Evolutionary conservation across 1,140 invertebrate genomes (phyloP), one percentile per base, ranked within the genome.

Genomic region (Hormaphis cornu): DNA sequence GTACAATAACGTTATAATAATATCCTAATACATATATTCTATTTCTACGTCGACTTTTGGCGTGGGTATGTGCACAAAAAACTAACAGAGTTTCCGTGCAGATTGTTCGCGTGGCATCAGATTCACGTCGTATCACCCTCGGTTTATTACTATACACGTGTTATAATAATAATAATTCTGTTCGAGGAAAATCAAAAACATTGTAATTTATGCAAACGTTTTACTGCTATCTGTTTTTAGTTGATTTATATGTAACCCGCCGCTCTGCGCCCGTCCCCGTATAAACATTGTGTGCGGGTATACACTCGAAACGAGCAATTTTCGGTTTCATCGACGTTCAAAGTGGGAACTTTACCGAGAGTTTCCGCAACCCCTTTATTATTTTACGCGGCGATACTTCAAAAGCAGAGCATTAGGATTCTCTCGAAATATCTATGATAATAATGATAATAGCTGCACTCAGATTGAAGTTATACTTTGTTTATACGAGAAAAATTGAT

Each of bases 131-230:
- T n/a, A n/a, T n/a, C n/a, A n/a, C n/a, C n/a, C n/a, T n/a, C n/a
- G n/a, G n/a, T n/a, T n/a, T n/a, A n/a, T n/a, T n/a, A n/a, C n/a
- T n/a, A n/a, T n/a, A n/a, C n/a, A n/a, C n/a, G n/a, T n/a, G n/a
- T n/a, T n/a, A n/a, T n/a, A n/a, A n/a, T 33, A 6, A 33, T 42
- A 12, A 52, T 52, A 52, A 28, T 52, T 52, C 28, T 14, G 26
- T 52, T n/a, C 30, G 30, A 30, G 24, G 16, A 52, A 52, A 52
- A 37, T 56, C 53, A 28, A 30, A 30, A 26, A 37, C 10, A 37
- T n/a, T n/a, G n/a, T 56, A 56, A 56, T 37, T 56, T 56, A 56
- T 56, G 30, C 20, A 56, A 56, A 56, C 14, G 33, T 56, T 35
- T 37, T 37, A 37, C 30, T 37, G 30, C 18, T 40, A 58, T 58